Conservation (phyloP, 2,113 vertebrate species). For the Kryptolebias marmoratus region DNA sequence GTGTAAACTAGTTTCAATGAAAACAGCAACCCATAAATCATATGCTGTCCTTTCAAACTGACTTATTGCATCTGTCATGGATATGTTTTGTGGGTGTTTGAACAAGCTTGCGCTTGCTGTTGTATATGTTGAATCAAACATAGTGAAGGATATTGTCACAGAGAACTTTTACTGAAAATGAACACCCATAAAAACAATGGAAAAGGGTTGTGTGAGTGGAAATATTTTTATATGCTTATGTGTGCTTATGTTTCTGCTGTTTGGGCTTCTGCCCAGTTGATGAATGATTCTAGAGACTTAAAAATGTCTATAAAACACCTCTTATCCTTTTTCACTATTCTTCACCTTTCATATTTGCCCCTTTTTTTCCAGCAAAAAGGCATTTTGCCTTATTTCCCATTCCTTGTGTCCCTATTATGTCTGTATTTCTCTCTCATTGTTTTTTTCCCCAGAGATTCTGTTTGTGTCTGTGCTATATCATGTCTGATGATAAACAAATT, state of each 20-base stretch:
- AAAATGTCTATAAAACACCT: conserved; percentile 64
- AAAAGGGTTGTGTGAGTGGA: conserved; percentile 33
- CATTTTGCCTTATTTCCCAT: neutral
- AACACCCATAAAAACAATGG: conserved; percentile 60
- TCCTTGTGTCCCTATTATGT: neutral
- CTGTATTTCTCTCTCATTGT: conserved; percentile 16
- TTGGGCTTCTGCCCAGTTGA: conserved; percentile 56
- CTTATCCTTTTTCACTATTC: conserved; percentile 15
- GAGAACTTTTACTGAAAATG: conserved; percentile 60
- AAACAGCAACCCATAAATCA: conserved; percentile 37
- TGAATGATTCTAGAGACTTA: conserved; percentile 52
- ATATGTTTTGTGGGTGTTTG: conserved; percentile 30
- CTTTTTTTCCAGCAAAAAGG: conserved; percentile 32
- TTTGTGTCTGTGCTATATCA: conserved; percentile 17
- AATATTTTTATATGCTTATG: conserved; percentile 30
- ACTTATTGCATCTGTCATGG: conserved; percentile 5
- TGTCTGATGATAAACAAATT: conserved; percentile 51
- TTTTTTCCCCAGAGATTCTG: conserved; percentile 15
- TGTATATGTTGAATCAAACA: conserved; percentile 38
- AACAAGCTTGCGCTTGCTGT: conserved; percentile 24
- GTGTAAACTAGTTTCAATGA: conserved; percentile 18
- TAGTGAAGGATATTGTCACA: conserved; percentile 31
- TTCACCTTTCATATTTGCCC: conserved; percentile 39
- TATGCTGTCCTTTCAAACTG: conserved; percentile 32
- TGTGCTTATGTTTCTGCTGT: conserved; percentile 32